Evolutionary conservation across 1,140 invertebrate genomes (phyloP).

Genomic region (Chymomyza costata): DNA sequence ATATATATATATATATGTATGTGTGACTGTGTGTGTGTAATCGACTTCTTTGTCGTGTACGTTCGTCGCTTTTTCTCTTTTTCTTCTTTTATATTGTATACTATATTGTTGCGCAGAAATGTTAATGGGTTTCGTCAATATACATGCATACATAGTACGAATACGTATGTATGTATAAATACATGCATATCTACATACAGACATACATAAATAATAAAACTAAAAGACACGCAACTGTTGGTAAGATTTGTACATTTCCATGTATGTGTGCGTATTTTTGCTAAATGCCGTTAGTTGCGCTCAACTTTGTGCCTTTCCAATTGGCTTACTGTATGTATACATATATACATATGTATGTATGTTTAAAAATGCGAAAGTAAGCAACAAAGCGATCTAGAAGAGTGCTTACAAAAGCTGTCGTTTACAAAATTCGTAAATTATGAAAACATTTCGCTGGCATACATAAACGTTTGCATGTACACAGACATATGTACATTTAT

Average conservation of each 20-base stretch:
- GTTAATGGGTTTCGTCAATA: conserved; percentile 38
- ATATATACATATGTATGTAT: conserved; percentile 1
- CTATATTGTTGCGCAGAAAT: conserved; percentile 51
- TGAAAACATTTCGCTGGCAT: not conserved
- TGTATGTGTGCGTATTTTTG: not conserved
- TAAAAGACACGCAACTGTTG: not conserved
- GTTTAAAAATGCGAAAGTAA: conserved; percentile 11
- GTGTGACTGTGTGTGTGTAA: conserved; percentile 20
- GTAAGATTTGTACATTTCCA: not conserved
- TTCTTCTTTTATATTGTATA: conserved; percentile 34
- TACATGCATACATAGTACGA: not conserved
- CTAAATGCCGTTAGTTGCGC: not conserved
- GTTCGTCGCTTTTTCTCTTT: conserved; percentile 34
- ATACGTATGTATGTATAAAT: not conserved
- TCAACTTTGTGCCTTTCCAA: not conserved
- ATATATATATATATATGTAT: conserved; percentile 21
- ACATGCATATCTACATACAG: not conserved
- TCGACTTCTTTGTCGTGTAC: conserved; percentile 2
- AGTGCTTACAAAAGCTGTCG: conserved; percentile 5
- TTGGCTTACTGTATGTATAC: not conserved
- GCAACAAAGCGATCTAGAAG: conserved; percentile 3
- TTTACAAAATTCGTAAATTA: not conserved
- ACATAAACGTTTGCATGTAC: no score
- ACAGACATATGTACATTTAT: conserved; percentile 32
- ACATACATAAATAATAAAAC: not conserved